phyloP scores from a whole-genome alignment of 2,113 vertebrate species.

The Megaleporinus macrocephalus region DNA sequence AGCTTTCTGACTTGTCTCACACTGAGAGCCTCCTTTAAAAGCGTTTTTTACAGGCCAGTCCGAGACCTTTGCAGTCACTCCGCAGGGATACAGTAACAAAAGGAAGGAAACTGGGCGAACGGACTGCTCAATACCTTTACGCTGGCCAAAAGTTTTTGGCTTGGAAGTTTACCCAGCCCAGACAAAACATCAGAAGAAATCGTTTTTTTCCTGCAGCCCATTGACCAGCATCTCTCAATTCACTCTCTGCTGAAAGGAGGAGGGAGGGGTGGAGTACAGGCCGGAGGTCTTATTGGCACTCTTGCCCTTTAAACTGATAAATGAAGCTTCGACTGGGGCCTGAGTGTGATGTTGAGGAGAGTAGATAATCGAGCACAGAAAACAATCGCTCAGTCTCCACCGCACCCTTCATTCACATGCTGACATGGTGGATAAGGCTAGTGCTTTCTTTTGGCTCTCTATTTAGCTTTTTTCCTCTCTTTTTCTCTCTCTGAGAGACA shows the following conservation, averaged over 20 bases:
- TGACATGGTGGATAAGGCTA: background rate
- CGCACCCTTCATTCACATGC: constrained; percentile 2
- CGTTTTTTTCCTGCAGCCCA: constrained; percentile 23
- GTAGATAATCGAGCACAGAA: constrained; percentile 47
- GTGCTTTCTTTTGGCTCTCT: background rate
- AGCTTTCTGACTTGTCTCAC: background rate
- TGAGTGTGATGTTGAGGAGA: constrained; percentile 31
- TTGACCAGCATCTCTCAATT: constrained; percentile 36
- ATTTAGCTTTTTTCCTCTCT: background rate
- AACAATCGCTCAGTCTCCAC: constrained; percentile 38
- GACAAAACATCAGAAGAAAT: constrained; percentile 35
- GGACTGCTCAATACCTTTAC: background rate
- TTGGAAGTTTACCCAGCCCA: constrained; percentile 25
- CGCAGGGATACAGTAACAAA: constrained; percentile 4
- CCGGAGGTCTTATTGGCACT: constrained; percentile 44
- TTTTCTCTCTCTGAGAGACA: constrained; percentile 7
- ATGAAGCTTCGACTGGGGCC: constrained; percentile 29
- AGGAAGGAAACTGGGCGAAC: constrained; percentile 5
- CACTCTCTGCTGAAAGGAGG: constrained; percentile 25
- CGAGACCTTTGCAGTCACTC: constrained; percentile 11
- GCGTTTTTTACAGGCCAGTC: background rate
- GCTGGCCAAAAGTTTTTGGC: constrained; percentile 7
- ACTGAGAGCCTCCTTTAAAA: constrained; percentile 9
- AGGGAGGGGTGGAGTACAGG: constrained; percentile 9
- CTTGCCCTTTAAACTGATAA: constrained; percentile 56